Evolutionary conservation across 1,140 invertebrate species (phyloP), one percentile per base, ranked within the genome.

Genomic region (Ostrea edulis): DNA sequence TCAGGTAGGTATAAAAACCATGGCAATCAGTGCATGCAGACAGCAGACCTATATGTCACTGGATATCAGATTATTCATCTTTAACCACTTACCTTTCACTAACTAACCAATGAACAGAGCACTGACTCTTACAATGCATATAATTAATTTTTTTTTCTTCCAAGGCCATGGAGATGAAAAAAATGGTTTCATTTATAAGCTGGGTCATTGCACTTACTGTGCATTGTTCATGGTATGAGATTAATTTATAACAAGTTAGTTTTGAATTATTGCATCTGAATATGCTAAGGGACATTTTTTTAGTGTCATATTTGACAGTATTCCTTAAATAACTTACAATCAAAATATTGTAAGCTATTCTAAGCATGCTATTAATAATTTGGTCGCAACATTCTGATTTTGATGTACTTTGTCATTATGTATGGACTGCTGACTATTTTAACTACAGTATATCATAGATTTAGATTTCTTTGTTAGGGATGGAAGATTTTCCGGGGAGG

Each of bases 1-100:
- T 77, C 68, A 77, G 68, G 68, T 77, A 77, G 68, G 68, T 77
- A 77, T 77, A 77, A 68, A 77, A 77, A 77, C 68, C 68, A 77
- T 77, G 68, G 68, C 68, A 77, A 77, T 77, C 29, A 35, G 68
- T 77, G 68, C 68, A 77, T 77, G 68, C 29, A 77, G 68, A 77
- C 29, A 71, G 25, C 25, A 77, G 68, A 25, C 22, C 68, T 25
- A 14, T 25, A 14, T 77, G 68, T 77, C 68, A 77, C 68, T 25
- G 25, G 25, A 77, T 25, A 29, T 77, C 29, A 22, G 17, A 77
- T 77, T 35, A 77, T 77, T 77, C 14, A 77, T 77, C 29, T 62
- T 29, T 77, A 77, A 35, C 68, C 20, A 68, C 65, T 68, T 68
- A 25, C 29, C 68, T 77, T 77, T 77, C 68, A 77, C 22, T 35